Evolutionary conservation across 2,888 invertebrate genomes (phyloP), one percentile per base, ranked within the genome.

Genomic region (Endotricha flammealis): DNA sequence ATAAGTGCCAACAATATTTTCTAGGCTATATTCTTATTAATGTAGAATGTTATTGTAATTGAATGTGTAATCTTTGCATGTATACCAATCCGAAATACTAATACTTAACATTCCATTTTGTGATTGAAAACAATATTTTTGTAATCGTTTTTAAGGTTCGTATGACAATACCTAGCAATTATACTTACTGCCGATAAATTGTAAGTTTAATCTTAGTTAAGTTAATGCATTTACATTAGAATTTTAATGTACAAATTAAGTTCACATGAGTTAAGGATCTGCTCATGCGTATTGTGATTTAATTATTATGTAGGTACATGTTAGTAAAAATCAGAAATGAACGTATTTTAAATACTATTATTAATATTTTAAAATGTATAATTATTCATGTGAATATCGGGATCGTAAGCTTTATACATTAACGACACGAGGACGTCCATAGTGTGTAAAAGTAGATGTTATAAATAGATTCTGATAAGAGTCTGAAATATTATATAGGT

Each of bases 181-280:
- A 39, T 42, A 58, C n/a, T n/a, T n/a, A 62, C 63, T 64, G 68
- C 64, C 64, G 57, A 35, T 52, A 53, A 44, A 42, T 46, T 41
- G 37, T 42, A 44, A 36, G 39, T 38, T 36, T 53, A 56, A 48
- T 50, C 28, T 44, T 55, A 60, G 49, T 48, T 69, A 68, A 63
- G 57, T 69, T 72, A 64, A 70, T 75, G 83, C 83, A 83, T 85
- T 85, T 83, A 79, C 74, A 68, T 55, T 79, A 74, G 65, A 64
- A 53, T 31, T 61, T 66, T 69, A 65, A 68, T 83, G 82, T 83
- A 83, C 83, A 83, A 85, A 83, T 67, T 75, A 77, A 78, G 75
- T 71, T 67, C 53, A 65, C 73, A 70, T 75, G 73, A 67, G 72
- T 65, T 53, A 63, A 57, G 57, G 48, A 47, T 57, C 46, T 62